Evolutionary conservation across 2,888 invertebrate genomes (phyloP).

Genomic region (Sepiola atlantica): DNA sequence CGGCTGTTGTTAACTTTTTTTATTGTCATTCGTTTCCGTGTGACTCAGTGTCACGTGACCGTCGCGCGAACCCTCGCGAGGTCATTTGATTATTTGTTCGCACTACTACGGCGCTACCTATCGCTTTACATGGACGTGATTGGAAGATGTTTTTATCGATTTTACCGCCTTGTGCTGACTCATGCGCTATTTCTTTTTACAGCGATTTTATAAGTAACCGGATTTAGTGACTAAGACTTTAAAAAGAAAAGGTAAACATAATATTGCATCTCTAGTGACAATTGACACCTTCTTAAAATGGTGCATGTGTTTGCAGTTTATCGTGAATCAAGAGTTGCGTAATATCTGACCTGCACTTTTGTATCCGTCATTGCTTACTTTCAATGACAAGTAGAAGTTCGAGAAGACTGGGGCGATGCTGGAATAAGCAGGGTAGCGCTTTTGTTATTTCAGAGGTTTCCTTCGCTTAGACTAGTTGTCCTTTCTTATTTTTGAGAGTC

Average conservation of each 20-base stretch:
- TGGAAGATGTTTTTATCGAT: neutral
- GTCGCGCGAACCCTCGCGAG: neutral
- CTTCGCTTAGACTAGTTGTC: no score
- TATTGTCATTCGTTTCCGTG: neutral
- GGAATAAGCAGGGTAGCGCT: no score
- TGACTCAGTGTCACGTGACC: neutral
- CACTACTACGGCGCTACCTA: neutral
- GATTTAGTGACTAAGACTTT: neutral
- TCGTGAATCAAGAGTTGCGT: no score
- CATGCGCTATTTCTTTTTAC: neutral
- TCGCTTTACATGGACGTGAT: neutral
- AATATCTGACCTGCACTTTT: no score
- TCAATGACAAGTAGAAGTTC: no score
- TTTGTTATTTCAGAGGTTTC: no score
- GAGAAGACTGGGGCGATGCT: no score
- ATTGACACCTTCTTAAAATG: no score
- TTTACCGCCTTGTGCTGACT: neutral
- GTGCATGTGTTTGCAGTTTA: no score
- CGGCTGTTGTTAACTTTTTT: neutral
- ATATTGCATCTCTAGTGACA: no score
- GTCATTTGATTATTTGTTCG: neutral
- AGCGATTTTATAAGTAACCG: neutral
- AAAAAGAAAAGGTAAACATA: neutral
- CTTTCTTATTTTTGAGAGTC: no score
- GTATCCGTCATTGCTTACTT: no score